Conservation (phyloP, 2,888 invertebrate species). For the Drosophila flavopinicola region DNA sequence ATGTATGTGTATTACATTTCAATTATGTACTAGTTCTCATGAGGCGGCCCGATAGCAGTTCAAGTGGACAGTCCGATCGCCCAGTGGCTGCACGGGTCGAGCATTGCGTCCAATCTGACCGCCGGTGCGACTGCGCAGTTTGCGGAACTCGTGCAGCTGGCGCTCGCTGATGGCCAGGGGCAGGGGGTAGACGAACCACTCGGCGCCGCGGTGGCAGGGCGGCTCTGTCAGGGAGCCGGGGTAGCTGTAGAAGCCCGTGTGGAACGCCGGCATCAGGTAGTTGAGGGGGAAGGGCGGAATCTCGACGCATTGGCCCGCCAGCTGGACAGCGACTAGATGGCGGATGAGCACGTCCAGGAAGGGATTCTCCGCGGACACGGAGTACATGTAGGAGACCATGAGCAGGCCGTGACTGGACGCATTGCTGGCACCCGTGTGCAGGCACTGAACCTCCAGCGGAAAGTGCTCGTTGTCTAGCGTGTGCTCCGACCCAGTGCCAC, state of each 20-base stretch:
- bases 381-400: conserved; percentile 85
- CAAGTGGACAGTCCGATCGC: conserved; percentile 30
- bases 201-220: conserved; percentile 86
- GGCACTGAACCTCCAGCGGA: conserved; percentile 86
- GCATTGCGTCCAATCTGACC: conserved; percentile 77
- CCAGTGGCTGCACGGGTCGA: conserved; percentile 78
- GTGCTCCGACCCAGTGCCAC: conserved; percentile 87
- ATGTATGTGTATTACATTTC: not conserved
- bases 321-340: conserved; percentile 84
- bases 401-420: conserved; percentile 82
- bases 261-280: conserved; percentile 85
- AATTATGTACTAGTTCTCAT: not conserved
- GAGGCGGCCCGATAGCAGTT: conserved; percentile 21
- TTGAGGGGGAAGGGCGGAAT: conserved; percentile 86
- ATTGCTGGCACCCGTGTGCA: conserved; percentile 40
- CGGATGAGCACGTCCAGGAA: conserved; percentile 85
- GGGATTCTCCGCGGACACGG: conserved; percentile 85
- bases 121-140: conserved; percentile 68
- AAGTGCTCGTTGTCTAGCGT: conserved; percentile 85
- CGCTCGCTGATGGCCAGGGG: conserved; percentile 85
- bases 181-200: conserved; percentile 86
- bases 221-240: conserved; percentile 86
- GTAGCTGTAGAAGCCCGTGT: conserved; percentile 86
- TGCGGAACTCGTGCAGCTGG: conserved; percentile 84
- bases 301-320: conserved; percentile 82